Conservation (phyloP, 92 coral and sea anemone genomes). For the Siderastrea radians region DNA sequence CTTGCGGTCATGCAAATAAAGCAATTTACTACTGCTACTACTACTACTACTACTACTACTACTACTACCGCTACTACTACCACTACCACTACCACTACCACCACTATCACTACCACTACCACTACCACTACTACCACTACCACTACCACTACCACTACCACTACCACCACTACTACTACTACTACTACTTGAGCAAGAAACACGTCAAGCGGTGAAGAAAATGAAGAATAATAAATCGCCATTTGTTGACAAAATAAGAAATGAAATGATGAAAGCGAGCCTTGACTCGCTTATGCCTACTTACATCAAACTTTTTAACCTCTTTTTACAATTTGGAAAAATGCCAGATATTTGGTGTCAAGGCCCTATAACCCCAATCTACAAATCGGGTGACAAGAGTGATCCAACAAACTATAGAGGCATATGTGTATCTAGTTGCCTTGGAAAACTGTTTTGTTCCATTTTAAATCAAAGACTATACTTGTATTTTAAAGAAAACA, state of each 20-base stretch:
- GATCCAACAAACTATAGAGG: too few species aligned
- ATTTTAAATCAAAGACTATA: too few species aligned
- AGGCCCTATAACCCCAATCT: not conserved
- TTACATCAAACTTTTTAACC: too few species aligned
- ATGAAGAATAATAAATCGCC: not conserved
- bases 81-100: not conserved
- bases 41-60: not conserved
- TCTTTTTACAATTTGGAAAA: not conserved
- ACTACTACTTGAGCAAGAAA: not conserved
- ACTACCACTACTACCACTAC: not conserved
- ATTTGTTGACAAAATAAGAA: not conserved
- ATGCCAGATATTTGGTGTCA: not conserved
- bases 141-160: not conserved
- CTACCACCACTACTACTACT: conserved; percentile 3
- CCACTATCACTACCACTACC: not conserved
- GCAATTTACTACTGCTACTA: not conserved
- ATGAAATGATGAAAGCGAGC: too few species aligned
- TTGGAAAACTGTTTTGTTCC: too few species aligned
- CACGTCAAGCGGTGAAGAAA: too few species aligned
- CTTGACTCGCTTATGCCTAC: too few species aligned
- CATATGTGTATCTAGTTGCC: too few species aligned
- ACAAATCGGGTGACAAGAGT: too few species aligned
- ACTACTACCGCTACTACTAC: not conserved
- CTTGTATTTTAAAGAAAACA: too few species aligned
- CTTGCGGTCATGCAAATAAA: not conserved